Evolutionary conservation across 2,888 invertebrate species (phyloP), one percentile per base, ranked within the genome.

Genomic region (Chrysodeixis includens): DNA sequence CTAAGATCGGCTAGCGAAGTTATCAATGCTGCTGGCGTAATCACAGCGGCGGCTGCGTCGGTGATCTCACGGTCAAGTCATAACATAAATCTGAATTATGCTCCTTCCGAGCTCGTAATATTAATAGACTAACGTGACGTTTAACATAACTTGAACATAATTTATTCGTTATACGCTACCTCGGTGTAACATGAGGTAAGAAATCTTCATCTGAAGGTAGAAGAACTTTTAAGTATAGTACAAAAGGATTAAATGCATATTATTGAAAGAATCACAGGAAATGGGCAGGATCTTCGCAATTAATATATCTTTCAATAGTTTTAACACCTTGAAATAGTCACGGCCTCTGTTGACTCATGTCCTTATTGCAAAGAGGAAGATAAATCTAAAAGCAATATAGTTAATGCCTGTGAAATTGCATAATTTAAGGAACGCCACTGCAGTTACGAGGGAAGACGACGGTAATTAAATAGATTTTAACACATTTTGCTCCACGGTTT

Each of bases 51-150:
- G 35, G 64, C 58, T 54, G 52, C 35, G 62, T 30, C 62, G 66
- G 63, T 78, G 75, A 81, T 81, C 67, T 79, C 81, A 81, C 57
- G 46, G 52, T 46, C 65, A 49, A 69, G 56, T 52, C 63, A 62
- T 67, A 78, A 74, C 66, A 75, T 81, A 62, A 75, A 72, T 69
- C 71, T 75, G 70, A 78, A 78, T 72, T 63, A 78, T 78, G 76
- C 62, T 78, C 66, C 66, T 62, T 58, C 53, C 18, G 64, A 71
- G 73, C 72, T 68, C 74, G 78, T 75, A 79, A 69, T 70, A 69
- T 69, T 67, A 59, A 54, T 54, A 64, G 69, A 63, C 53, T 57
- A 67, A 67, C 57, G 32, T 61, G 61, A 40, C 62, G 64, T 51
- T 54, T 69, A 62, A 65, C 63, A 66, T 64, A 69, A 72, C 66